Base-by-base conservation (phyloP, 2,888 invertebrate species). In the Brachypterus glaber region DNA sequence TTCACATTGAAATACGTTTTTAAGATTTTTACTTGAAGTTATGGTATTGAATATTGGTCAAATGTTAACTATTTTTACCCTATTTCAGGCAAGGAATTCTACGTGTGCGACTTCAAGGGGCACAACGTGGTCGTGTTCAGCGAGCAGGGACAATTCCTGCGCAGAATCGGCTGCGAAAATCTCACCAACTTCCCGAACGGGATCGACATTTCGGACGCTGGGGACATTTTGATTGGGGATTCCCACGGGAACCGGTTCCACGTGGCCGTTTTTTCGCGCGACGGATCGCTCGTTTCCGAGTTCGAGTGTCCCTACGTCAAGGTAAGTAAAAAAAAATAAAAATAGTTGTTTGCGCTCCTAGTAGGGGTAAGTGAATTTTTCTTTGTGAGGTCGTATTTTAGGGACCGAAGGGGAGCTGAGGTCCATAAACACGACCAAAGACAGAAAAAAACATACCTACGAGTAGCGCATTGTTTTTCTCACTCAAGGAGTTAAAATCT, bases 191-290 rank as follows among this genome's bases (percentile, higher is more conserved):
- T 92, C 67, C 96, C 95, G 4, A 96, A 95, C 65, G 96, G 96
- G 49, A 95, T 96, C 59, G 95, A 95, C 69, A 92, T 96, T 62
- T 92, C 92, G 35, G 93, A 93, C 67, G 91, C 90, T 34, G 95
- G 95, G 29, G 95, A 96, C 67, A 89, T 96, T 43, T 76, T 96
- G 48, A 90, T 96, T 55, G 95, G 95, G 11, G 95, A 96, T 68
- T 93, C 92, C 35, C 95, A 96, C 67, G 95, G 95, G 31, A 96
- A 96, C 72, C 82, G 93, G 57, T 96, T 96, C 66, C 95, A 96
- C 63, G 92, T 96, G 37, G 92, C 93, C 41, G 93, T 95, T 39
- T 96, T 92, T 67, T 85, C 88, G 37, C 76, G 88, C 35, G 89
- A 90, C 55, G 93, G 92, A 35, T 75, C 77, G 37, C 72, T 89